phyloP scores from a whole-genome alignment of 2,797 vertebrate genomes.

The Pempheris klunzingeri region DNA sequence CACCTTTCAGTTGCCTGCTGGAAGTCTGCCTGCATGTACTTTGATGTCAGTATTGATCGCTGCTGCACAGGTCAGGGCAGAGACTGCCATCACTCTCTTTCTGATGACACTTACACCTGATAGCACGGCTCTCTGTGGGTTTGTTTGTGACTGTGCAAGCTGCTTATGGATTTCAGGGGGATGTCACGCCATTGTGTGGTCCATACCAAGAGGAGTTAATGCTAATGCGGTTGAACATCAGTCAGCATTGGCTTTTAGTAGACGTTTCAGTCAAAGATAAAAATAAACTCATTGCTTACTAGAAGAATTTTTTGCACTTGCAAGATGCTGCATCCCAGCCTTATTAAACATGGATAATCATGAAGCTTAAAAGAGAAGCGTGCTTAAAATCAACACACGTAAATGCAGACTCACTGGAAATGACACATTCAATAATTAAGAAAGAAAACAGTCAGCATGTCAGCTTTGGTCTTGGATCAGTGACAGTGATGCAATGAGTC shows the following conservation, averaged over 20 bases:
- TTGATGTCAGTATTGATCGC: conserved; percentile 72
- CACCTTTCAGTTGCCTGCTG: conserved; percentile 34
- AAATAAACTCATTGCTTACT: conserved; percentile 13
- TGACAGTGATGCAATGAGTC: neutral
- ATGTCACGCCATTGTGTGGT: conserved; percentile 30
- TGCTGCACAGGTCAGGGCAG: conserved; percentile 59
- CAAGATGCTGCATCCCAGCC: neutral
- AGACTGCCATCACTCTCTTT: conserved; percentile 57
- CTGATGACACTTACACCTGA: conserved; percentile 58
- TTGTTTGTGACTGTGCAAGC: conserved; percentile 47
- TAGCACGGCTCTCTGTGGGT: conserved; percentile 37
- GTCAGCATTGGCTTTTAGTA: neutral
- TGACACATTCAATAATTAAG: conserved; percentile 6
- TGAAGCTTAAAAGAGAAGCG: neutral
- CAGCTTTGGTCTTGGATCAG: neutral
- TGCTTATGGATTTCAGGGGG: conserved; percentile 55
- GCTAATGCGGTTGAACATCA: conserved; percentile 11
- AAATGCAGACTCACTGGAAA: conserved; percentile 9
- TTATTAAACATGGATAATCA: neutral
- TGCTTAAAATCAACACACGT: neutral
- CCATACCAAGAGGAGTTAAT: conserved; percentile 24
- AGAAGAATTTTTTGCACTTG: neutral
- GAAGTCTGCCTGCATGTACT: conserved; percentile 61
- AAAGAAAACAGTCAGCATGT: neutral
- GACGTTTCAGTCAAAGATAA: conserved; percentile 9